Percentiles rank a stretch among this genome's conserved stretches.
These are phyloP conservation scores for Squalus acanthias DNA, from an alignment of 2,797 vertebrate genomes.

Conservation along the genomic window DNA sequence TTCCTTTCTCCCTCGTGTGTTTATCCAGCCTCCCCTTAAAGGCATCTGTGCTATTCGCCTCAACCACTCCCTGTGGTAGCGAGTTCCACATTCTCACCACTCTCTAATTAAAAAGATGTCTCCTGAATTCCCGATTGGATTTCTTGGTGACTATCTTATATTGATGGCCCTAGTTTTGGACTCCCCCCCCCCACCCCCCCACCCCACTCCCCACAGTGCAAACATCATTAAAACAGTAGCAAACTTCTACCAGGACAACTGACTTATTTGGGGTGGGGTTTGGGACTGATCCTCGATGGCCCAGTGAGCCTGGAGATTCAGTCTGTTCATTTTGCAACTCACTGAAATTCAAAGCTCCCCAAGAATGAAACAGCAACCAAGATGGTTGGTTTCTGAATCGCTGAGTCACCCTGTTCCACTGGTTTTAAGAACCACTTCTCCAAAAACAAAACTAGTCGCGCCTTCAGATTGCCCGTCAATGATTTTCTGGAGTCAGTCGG, in stretches of 20 bases:
- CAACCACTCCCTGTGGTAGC: no score
- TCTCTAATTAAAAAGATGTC: no score
- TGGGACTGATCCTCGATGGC: no score
- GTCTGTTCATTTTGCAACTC: neutral
- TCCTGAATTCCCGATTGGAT: no score
- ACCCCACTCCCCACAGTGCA: neutral
- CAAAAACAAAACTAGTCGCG: neutral
- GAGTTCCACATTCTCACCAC: neutral
- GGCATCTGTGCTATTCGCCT: no score
- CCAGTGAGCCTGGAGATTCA: no score
- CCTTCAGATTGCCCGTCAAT: neutral
- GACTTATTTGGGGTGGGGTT: neutral
- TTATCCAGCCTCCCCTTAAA: no score
- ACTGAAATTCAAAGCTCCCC: neutral
- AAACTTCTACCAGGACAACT: neutral
- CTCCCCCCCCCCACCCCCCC: neutral
- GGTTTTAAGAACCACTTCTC: neutral
- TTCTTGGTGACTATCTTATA: no score
- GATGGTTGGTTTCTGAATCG: neutral
- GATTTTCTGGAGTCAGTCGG: neutral
- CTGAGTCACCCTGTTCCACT: neutral
- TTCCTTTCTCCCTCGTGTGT: no score
- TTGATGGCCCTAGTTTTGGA: neutral
- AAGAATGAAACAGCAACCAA: neutral
- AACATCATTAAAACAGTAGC: neutral